Percentiles rank a stretch among this genome's conserved stretches.
These are phyloP conservation scores for Mythimna ferrago DNA, from an alignment of 2,888 invertebrate species.

Conservation along the genomic window DNA sequence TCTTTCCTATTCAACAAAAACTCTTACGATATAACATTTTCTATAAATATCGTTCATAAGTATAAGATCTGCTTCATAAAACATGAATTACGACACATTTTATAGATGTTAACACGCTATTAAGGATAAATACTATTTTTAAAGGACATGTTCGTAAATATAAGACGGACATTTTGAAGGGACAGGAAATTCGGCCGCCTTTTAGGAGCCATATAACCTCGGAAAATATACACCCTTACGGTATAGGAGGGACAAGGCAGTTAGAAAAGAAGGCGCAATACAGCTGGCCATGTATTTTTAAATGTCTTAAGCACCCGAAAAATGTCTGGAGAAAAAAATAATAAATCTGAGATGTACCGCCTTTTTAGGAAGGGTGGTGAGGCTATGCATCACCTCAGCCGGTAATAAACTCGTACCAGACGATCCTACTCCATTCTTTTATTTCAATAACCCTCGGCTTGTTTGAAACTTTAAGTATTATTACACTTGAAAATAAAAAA, in stretches of 20 bases:
- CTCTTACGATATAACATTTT: conserved; percentile 19
- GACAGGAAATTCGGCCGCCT: conserved; percentile 61
- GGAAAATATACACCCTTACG: conserved; percentile 60
- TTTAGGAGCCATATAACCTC: conserved; percentile 61
- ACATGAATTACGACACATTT: conserved; percentile 58
- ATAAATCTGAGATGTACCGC: conserved; percentile 63
- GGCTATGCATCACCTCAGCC: conserved; percentile 76
- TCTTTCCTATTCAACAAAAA: background rate
- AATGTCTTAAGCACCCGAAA: conserved; percentile 58
- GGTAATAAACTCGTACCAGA: conserved; percentile 77
- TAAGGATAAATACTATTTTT: conserved; percentile 61
- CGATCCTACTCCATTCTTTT: conserved; percentile 76
- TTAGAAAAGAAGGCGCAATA: conserved; percentile 54
- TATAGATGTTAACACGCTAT: conserved; percentile 61
- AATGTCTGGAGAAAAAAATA: conserved; percentile 52
- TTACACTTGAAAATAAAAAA: conserved; percentile 76
- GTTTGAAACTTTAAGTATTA: conserved; percentile 79
- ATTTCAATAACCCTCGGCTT: conserved; percentile 82
- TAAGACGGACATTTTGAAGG: conserved; percentile 62
- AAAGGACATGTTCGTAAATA: conserved; percentile 56
- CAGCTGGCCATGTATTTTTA: conserved; percentile 63
- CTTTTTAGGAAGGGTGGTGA: conserved; percentile 75
- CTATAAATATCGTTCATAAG: conserved; percentile 21
- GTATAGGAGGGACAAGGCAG: conserved; percentile 53
- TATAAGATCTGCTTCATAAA: conserved; percentile 51